A percentile compares a stretch with the other conserved stretches of the same genome.
Conservation (phyloP, 2,888 invertebrate species). For the Cryptocheilus praepositus region DNA sequence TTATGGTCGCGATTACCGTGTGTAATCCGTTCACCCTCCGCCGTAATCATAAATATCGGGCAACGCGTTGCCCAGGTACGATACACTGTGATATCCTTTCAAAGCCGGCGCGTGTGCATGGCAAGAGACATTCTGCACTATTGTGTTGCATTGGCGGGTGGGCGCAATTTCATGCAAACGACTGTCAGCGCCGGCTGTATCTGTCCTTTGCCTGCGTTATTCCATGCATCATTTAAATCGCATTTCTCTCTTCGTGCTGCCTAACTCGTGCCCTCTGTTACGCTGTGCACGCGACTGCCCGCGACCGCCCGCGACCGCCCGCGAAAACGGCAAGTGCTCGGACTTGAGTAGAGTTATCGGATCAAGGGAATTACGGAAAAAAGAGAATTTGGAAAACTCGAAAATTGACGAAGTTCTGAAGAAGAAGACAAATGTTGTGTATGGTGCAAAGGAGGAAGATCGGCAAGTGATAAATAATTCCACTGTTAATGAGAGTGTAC, state of each 20-base stretch:
- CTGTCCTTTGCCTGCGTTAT: background rate
- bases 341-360: too few species aligned
- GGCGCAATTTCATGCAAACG: slow-evolving; percentile 14
- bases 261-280: background rate
- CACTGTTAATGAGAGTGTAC: too few species aligned
- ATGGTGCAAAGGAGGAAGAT: too few species aligned
- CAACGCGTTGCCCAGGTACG: background rate
- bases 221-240: slow-evolving; percentile 1
- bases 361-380: too few species aligned
- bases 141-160: too few species aligned
- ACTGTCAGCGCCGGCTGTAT: background rate
- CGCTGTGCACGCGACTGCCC: slow-evolving; percentile 1
- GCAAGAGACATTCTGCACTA: background rate
- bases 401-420: too few species aligned
- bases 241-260: background rate
- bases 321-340: slow-evolving; percentile 6
- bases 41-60: slow-evolving; percentile 15
- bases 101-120: background rate
- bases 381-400: too few species aligned
- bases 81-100: background rate
- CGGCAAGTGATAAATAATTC: too few species aligned
- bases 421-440: too few species aligned
- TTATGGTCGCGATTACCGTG: too few species aligned
- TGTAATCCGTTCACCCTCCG: too few species aligned
- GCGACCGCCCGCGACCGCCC: slow-evolving; percentile 11